A percentile compares a stretch with the other conserved stretches of the same genome.
These are phyloP conservation scores for Geotrypetes seraphini DNA, from an alignment of 2,797 vertebrate genomes.

Conservation along the genomic window DNA sequence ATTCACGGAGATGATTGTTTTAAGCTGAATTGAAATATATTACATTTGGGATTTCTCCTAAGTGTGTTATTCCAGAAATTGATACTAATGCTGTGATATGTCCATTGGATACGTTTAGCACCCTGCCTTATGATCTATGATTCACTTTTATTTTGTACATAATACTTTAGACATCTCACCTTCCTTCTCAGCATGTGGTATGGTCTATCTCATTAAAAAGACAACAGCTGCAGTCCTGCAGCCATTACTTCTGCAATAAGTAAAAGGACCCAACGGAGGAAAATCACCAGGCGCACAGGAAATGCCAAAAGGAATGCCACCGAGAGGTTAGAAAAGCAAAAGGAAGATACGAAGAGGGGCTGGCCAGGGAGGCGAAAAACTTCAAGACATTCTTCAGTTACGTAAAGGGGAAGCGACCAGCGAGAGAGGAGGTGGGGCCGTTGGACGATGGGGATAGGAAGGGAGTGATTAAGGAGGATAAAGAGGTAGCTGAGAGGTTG, in stretches of 20 bases:
- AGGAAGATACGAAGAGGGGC: too few relatives aligned
- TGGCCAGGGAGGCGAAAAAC: too few relatives aligned
- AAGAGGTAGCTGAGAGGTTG: too few relatives aligned
- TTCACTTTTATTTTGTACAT: conserved; percentile 39
- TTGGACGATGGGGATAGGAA: too few relatives aligned
- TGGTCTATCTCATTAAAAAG: conserved; percentile 51
- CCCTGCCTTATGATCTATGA: conserved; percentile 29
- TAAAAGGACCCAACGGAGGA: too few relatives aligned
- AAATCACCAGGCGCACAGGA: too few relatives aligned
- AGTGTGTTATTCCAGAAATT: conserved; percentile 44
- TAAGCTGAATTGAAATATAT: conserved; percentile 44
- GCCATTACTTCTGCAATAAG: conserved; percentile 35
- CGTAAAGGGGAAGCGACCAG: too few relatives aligned
- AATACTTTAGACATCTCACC: conserved; percentile 40
- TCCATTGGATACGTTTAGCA: conserved; percentile 38
- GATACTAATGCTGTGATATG: conserved; percentile 41
- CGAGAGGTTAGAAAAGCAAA: too few relatives aligned
- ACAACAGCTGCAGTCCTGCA: conserved; percentile 58
- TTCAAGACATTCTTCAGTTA: too few relatives aligned
- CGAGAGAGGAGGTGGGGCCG: too few relatives aligned
- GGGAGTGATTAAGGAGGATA: too few relatives aligned
- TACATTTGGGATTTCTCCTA: conserved; percentile 36
- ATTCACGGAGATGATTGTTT: conserved; percentile 40
- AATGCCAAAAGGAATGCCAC: too few relatives aligned
- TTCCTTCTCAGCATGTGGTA: conserved; percentile 40